phyloP scores from a whole-genome alignment of 1,140 invertebrate genomes.

The Drosophila ambigua region DNA sequence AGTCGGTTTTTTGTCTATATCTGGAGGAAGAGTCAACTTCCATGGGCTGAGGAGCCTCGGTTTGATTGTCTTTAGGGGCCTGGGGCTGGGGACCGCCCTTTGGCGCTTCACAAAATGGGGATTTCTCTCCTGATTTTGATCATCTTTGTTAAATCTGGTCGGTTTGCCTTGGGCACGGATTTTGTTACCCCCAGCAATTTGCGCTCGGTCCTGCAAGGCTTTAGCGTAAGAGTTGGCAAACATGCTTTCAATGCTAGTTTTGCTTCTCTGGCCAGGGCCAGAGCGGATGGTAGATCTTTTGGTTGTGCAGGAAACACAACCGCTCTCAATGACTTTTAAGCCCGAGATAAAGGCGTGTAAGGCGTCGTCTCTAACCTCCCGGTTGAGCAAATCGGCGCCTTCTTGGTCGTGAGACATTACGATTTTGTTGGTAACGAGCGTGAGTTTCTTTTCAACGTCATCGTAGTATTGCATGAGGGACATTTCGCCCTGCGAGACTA shows the following conservation, averaged over 20 bases:
- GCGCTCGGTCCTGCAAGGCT: conserved; percentile 4
- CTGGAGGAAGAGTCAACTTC: conserved; percentile 19
- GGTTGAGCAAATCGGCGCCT: conserved; percentile 15
- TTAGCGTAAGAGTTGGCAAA: conserved; percentile 19
- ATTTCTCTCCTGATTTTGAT: conserved; percentile 14
- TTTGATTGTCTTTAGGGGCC: conserved; percentile 5
- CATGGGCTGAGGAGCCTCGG: conserved; percentile 16
- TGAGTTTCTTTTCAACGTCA: conserved; percentile 25
- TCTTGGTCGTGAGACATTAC: conserved; percentile 12
- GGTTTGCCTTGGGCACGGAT: conserved; percentile 12
- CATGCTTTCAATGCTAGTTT: conserved; percentile 6
- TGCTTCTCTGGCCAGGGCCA: conserved; percentile 19
- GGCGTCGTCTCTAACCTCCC: conserved; percentile 20
- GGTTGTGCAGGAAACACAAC: conserved; percentile 12
- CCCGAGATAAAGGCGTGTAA: conserved; percentile 17
- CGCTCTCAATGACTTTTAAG: conserved; percentile 8
- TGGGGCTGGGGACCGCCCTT: background rate
- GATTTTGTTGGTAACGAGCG: conserved; percentile 4
- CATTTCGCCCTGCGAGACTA: conserved; percentile 13
- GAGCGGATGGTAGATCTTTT: conserved; percentile 24
- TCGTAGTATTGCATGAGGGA: conserved; percentile 24
- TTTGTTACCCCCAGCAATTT: conserved; percentile 1
- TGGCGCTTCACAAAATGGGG: background rate
- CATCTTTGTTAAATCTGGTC: conserved; percentile 7
- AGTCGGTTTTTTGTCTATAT: conserved; percentile 7